These are phyloP conservation scores for Oryzaephilus surinamensis DNA, from an alignment of 1,140 invertebrate species.

Conservation along the genomic window DNA sequence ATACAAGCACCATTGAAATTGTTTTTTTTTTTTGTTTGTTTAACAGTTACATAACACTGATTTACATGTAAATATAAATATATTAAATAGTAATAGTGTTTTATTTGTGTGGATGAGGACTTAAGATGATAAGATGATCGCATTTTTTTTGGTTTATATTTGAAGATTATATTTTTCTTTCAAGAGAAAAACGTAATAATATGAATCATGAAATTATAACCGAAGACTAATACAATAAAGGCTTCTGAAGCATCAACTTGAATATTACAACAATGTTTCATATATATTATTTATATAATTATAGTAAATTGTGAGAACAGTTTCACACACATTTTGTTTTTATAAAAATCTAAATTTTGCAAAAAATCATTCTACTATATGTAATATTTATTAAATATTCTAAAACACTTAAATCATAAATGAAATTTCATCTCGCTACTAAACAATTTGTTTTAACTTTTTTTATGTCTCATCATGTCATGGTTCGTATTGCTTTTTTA, in stretches of 20 bases:
- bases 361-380: constrained; percentile 8
- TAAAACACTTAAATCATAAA: constrained; percentile 18
- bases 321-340: not conserved
- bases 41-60: constrained; percentile 19
- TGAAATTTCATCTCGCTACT: constrained; percentile 12
- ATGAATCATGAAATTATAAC: not conserved
- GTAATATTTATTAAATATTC: constrained; percentile 3
- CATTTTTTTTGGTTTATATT: constrained; percentile 19
- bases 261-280: no score
- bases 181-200: not conserved
- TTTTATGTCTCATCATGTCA: constrained; percentile 7
- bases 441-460: constrained; percentile 5
- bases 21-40: not conserved
- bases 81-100: constrained; percentile 3
- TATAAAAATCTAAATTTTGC: constrained; percentile 14
- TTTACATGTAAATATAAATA: constrained; percentile 18
- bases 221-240: no score
- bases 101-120: no score
- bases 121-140: constrained; percentile 7
- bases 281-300: no score
- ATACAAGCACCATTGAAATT: constrained; percentile 23
- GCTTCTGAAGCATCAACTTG: no score
- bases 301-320: not conserved
- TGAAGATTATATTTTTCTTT: not conserved
- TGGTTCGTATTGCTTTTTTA: constrained; percentile 21